These are phyloP conservation scores for Tauraco erythrolophus DNA, from an alignment of 2,113 vertebrate species.

Conservation along the genomic window DNA sequence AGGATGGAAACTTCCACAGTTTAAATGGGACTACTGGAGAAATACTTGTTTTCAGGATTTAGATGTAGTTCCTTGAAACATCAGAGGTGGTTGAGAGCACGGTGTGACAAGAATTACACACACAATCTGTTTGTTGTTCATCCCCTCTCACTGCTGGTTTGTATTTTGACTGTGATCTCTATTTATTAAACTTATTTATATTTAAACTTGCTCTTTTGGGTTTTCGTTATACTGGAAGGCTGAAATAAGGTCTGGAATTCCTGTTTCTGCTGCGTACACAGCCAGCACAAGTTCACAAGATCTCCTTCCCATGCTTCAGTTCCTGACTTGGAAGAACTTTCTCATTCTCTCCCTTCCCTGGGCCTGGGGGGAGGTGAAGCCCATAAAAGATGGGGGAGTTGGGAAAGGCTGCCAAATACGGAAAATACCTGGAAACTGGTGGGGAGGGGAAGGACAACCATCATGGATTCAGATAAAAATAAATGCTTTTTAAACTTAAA, in stretches of 20 bases:
- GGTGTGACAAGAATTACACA: background rate
- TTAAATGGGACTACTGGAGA: background rate
- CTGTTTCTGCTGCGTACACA: background rate
- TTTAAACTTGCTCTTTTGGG: background rate
- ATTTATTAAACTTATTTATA: background rate
- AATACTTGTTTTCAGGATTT: background rate
- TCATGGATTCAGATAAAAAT: background rate
- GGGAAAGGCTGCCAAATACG: background rate
- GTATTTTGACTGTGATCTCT: background rate
- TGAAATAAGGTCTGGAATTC: background rate
- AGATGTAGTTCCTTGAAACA: background rate
- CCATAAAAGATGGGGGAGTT: background rate
- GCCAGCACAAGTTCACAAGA: background rate
- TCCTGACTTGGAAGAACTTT: background rate
- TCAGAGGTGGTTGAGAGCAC: background rate
- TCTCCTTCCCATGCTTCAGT: background rate
- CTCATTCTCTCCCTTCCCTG: background rate
- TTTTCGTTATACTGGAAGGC: background rate
- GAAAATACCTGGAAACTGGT: background rate
- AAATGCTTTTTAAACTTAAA: background rate
- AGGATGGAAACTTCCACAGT: background rate
- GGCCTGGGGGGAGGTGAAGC: background rate
- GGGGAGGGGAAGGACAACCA: fast-evolving
- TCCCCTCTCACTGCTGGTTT: background rate
- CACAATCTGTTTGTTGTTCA: background rate